These are phyloP conservation scores for Odontocerum albicorne DNA, from an alignment of 2,888 invertebrate species.

Conservation along the genomic window DNA sequence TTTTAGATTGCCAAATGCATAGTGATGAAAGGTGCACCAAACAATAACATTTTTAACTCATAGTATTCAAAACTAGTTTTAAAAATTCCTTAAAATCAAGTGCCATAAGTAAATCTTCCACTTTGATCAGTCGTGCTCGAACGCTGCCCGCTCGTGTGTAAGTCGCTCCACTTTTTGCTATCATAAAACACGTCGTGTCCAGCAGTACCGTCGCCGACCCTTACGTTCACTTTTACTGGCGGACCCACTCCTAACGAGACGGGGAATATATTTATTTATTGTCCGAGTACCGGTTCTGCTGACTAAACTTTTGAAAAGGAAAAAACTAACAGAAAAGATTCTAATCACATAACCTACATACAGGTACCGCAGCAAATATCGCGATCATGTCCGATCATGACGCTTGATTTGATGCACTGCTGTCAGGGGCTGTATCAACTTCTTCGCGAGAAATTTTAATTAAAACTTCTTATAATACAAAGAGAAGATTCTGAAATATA, in stretches of 20 bases:
- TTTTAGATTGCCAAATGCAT: no score
- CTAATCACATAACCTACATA: constrained; percentile 6
- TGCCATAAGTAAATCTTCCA: no score
- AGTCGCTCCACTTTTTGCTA: constrained; percentile 12
- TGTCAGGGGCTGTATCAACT: no score
- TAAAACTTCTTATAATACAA: no score
- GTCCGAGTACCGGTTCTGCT: constrained; percentile 6
- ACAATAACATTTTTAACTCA: no score
- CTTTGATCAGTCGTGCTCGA: background rate
- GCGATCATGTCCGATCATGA: background rate
- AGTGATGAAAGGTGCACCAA: no score
- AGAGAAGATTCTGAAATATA: no score
- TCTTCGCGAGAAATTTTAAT: no score
- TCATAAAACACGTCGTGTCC: constrained; percentile 4
- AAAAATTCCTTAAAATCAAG: no score
- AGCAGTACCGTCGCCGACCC: constrained; percentile 1
- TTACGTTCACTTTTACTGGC: constrained; percentile 7
- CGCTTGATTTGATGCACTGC: no score
- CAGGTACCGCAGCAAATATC: background rate
- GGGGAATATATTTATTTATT: background rate
- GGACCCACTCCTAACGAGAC: background rate
- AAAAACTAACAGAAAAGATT: constrained; percentile 1
- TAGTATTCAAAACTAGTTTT: no score
- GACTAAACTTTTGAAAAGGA: constrained; percentile 2
- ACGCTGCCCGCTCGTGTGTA: constrained; percentile 8